phyloP scores from a whole-genome alignment of 2,888 invertebrate species.

The Incurvaria masculella region DNA sequence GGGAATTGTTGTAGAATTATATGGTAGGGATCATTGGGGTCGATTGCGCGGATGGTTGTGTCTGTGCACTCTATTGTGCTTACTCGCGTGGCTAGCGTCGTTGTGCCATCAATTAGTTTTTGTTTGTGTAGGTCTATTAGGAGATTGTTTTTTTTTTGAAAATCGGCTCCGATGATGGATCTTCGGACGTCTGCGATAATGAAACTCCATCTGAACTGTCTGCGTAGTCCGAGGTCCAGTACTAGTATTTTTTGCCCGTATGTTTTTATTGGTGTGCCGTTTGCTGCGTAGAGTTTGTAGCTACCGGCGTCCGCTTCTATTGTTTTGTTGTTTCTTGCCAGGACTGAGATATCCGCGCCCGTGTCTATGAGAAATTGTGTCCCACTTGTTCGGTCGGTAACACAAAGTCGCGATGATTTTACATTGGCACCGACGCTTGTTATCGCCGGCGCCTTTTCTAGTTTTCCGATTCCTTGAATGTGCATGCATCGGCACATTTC shows the following conservation, averaged over 20 bases:
- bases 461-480: too few species aligned
- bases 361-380: constrained; percentile 10
- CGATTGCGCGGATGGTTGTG: too few species aligned
- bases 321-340: too few species aligned
- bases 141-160: constrained; percentile 5
- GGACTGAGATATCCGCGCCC: constrained; percentile 11
- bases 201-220: constrained; percentile 13
- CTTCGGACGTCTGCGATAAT: constrained; percentile 11
- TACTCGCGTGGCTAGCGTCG: too few species aligned
- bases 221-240: constrained; percentile 12
- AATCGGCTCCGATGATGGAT: constrained; percentile 12
- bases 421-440: too few species aligned
- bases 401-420: constrained; percentile 13
- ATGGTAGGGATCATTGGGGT: too few species aligned
- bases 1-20: too few species aligned
- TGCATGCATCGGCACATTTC: too few species aligned
- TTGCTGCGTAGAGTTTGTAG: constrained; percentile 20
- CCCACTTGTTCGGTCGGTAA: constrained; percentile 11
- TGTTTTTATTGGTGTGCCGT: constrained; percentile 14
- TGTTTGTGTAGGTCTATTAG: constrained; percentile 9
- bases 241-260: constrained; percentile 9
- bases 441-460: too few species aligned
- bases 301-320: too few species aligned
- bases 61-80: too few species aligned
- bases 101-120: too few species aligned